Conservation (phyloP, 2,113 vertebrate species). For the Cairina moschata region DNA sequence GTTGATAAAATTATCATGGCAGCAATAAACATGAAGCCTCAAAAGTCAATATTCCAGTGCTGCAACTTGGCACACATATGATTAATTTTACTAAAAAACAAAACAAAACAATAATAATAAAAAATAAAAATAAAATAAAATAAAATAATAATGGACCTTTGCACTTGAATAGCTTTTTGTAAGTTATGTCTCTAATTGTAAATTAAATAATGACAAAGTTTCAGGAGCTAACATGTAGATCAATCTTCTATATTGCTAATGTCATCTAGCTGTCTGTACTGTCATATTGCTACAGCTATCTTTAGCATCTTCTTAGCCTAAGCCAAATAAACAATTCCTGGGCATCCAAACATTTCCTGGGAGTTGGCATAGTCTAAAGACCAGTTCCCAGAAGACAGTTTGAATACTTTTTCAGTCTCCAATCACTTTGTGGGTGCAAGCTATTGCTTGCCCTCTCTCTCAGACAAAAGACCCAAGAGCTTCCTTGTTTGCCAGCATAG, state of each 20-base stretch:
- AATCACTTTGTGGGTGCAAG: background rate
- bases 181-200: background rate
- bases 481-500: background rate
- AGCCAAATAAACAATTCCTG: background rate
- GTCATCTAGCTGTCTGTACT: background rate
- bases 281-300: background rate
- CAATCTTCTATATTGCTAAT: background rate
- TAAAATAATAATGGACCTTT: background rate
- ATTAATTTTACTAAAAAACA: background rate
- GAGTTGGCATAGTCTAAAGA: background rate
- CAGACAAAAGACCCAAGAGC: background rate
- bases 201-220: background rate
- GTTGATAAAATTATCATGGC: background rate
- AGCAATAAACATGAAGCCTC: background rate
- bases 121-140: too few relatives aligned
- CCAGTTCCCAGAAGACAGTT: background rate
- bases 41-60: background rate
- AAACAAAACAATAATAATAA: too few relatives aligned
- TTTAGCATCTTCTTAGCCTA: background rate
- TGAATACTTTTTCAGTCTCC: background rate
- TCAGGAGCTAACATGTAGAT: background rate
- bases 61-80: background rate
- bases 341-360: background rate
- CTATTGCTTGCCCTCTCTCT: background rate
- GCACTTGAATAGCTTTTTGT: background rate